Conservation (phyloP, 2,797 vertebrate species). For the Lindbergichthys nudifrons region DNA sequence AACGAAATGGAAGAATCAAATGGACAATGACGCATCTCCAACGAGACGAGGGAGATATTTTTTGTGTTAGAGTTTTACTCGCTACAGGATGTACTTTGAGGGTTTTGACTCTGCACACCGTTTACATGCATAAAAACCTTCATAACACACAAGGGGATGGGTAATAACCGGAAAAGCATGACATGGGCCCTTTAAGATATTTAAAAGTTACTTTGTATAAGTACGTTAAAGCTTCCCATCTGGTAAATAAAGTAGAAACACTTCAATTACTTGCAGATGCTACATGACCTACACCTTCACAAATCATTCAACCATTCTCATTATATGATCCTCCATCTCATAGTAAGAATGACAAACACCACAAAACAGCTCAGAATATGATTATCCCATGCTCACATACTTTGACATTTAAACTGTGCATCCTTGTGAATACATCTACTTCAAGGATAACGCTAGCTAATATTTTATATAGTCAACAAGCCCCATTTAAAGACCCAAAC, state of each 20-base stretch:
- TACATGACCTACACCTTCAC: conserved; percentile 1
- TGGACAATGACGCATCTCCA: too few species aligned
- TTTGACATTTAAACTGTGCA: conserved; percentile 6
- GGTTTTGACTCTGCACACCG: too few species aligned
- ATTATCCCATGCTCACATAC: conserved; percentile 8
- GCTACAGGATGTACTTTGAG: too few species aligned
- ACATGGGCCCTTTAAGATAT: too few species aligned
- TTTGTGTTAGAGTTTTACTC: too few species aligned
- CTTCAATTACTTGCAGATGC: conserved; percentile 28
- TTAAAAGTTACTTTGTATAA: neutral
- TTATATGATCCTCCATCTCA: conserved; percentile 14
- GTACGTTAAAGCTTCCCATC: conserved; percentile 5
- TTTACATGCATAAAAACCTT: too few species aligned
- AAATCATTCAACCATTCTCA: conserved; percentile 25
- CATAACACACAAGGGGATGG: too few species aligned
- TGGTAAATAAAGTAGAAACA: conserved; percentile 36
- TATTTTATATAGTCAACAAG: conserved; percentile 8
- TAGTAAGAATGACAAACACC: conserved; percentile 3
- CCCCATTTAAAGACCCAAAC: neutral
- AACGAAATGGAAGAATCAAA: too few species aligned
- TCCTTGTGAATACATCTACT: conserved; percentile 6
- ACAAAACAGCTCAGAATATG: conserved; percentile 1
- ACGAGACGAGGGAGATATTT: too few species aligned
- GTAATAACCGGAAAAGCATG: too few species aligned
- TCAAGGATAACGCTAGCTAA: neutral